Base-by-base conservation (phyloP, 2,797 vertebrate species). In the Xenops minutus region DNA sequence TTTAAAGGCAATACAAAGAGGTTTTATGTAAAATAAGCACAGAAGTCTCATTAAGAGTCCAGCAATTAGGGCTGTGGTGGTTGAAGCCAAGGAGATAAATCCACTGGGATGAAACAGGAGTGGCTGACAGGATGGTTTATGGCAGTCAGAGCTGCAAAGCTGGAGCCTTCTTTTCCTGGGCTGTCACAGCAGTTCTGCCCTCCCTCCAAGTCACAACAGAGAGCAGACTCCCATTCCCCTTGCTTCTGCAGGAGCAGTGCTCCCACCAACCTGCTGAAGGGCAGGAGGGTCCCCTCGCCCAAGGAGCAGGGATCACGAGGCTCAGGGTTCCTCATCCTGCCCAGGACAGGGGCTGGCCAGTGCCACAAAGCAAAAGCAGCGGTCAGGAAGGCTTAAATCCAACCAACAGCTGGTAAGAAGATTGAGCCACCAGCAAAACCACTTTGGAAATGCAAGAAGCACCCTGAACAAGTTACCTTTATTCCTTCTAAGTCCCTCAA, bases 161-260 rank as follows among this genome's bases (percentile, higher is more conserved):
- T 6, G 6, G 17, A 58, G 26, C 29, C n/a, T 56, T 52, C 56
- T 84, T 62, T 44, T 43, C 24, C 63, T 27, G 14, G 14, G 22
- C 51, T 13, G 13, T 51, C 68, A 43, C 29, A 34, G 52, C 48
- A 26, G 27, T 34, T 58, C 37, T 48, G n/a, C 75, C n/a, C 41
- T 43, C 41, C 32, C n/a, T 51, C 9, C 16, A 14, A 22, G 55
- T n/a, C 63, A 37, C 22, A 21, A 14, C 10, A 30, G 8, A 0
- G 2, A 56, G 15, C 1, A 0, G 22, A 26, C 7, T 10, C 12
- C 16, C 18, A 10, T 44, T 77, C 26, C 46, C 6, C 0, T 18
- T 32, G 29, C 30, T 36, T 36, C 41, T 0, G 0, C 52, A 67
- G 41, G 7, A 61, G 37, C 32, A 22, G 26, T 17, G 32, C 9